Evolutionary conservation across 2,797 vertebrate species (phyloP), one percentile per base, ranked within the genome.

Genomic region (Muraenolepis orangiensis): DNA sequence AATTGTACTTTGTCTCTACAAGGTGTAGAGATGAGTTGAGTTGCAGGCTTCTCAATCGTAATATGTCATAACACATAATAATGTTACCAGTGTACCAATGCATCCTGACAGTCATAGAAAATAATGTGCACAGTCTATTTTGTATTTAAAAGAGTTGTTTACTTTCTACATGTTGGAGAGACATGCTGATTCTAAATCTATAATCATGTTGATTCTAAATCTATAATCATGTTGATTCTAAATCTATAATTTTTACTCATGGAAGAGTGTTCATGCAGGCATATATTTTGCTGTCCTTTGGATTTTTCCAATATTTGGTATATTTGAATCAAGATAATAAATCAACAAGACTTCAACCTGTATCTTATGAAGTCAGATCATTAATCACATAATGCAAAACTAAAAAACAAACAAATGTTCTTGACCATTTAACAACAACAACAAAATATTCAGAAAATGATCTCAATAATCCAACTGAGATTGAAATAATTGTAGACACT

Each of bases 401-500:
- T 85, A 70, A 84, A 85, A 94, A 92, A 73, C n/a, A n/a, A 81
- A 91, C 90, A 94, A 93, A 89, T 90, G 85, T 92, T 86, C 90
- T 91, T 80, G 68, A 73, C 82, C 67, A 76, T 86, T 87, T 90
- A 91, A 87, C n/a, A n/a, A n/a, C n/a, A n/a, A n/a, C n/a, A n/a
- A n/a, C n/a, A n/a, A n/a, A n/a, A n/a, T n/a, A 90, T 88, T 85
- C 91, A 95, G 92, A 95, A 94, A 94, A 85, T 83, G 36, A 80
- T 78, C 40, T 70, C 89, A 91, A 88, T 91, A 90, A 88, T 91
- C 85, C 89, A 70, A 78, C 66, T 90, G 86, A 91, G 86, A 90
- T 88, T 85, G 82, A 78, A 93, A 88, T 90, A 92, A 94, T 94
- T 94, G 90, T 94, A 95, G 87, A 94, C 89, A 92, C 89, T 95